These are phyloP conservation scores for Melanaphis sacchari DNA, from an alignment of 1,140 invertebrate genomes.

Conservation along the genomic window DNA sequence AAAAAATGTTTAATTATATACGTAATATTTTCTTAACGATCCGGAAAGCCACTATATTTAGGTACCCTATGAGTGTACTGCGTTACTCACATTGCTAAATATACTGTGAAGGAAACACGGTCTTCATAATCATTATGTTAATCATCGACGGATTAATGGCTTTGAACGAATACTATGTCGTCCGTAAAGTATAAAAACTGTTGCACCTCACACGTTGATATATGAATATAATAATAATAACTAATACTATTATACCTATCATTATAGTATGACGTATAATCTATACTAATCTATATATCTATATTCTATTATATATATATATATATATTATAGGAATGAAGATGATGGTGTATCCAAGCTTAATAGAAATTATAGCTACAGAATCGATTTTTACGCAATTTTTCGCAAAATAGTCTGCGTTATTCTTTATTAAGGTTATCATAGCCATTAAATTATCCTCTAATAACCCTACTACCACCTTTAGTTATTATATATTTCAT, in stretches of 20 bases:
- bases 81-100: background rate
- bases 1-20: background rate
- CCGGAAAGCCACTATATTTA: background rate
- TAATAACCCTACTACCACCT: too few relatives aligned
- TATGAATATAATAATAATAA: background rate
- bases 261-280: background rate
- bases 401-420: too few relatives aligned
- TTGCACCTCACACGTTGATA: too few relatives aligned
- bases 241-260: background rate
- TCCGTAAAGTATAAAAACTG: background rate
- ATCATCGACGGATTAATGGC: background rate
- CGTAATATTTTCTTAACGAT: slow-evolving; percentile 11
- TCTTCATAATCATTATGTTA: background rate
- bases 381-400: too few relatives aligned
- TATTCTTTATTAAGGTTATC: too few relatives aligned
- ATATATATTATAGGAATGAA: too few relatives aligned
- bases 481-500: too few relatives aligned
- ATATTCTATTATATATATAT: too few relatives aligned
- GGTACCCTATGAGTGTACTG: background rate
- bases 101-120: background rate
- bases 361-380: too few relatives aligned
- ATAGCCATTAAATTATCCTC: too few relatives aligned
- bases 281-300: background rate
- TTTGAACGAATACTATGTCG: background rate
- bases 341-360: too few relatives aligned